phyloP scores from a whole-genome alignment of 2,797 vertebrate species.

The Takifugu rubripes region DNA sequence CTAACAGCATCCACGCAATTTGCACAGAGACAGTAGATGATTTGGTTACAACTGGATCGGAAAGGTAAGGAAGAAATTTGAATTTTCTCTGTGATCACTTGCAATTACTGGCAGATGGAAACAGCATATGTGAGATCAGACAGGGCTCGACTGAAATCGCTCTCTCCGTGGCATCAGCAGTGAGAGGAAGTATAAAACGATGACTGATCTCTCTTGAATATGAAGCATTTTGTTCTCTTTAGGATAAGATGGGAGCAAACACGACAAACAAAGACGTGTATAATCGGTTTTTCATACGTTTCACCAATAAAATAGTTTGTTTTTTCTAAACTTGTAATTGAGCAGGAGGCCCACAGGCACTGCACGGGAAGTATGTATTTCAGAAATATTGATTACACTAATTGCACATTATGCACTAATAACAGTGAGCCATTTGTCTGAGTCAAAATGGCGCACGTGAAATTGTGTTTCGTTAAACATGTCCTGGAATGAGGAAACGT shows the following conservation, averaged over 20 bases:
- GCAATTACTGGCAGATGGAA: constrained; percentile 63
- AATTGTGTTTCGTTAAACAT: constrained; percentile 33
- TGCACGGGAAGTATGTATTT: constrained; percentile 37
- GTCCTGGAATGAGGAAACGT: constrained; percentile 13
- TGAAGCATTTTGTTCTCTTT: constrained; percentile 56
- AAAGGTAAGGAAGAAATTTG: constrained; percentile 24
- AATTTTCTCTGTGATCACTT: constrained; percentile 50
- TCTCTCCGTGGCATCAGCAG: constrained; percentile 49
- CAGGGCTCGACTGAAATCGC: constrained; percentile 57
- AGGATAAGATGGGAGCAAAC: constrained; percentile 43
- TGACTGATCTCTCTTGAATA: constrained; percentile 50
- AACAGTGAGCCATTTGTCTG: constrained; percentile 35
- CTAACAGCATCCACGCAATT: constrained; percentile 35
- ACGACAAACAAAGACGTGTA: constrained; percentile 10
- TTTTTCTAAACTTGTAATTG: constrained; percentile 41
- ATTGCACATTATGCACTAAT: constrained; percentile 55
- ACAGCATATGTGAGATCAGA: constrained; percentile 61
- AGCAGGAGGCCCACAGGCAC: constrained; percentile 14
- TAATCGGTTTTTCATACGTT: constrained; percentile 12
- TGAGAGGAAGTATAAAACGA: constrained; percentile 54
- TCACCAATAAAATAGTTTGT: constrained; percentile 31
- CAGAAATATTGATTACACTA: constrained; percentile 58
- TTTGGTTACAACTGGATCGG: constrained; percentile 48
- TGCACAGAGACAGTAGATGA: constrained; percentile 29
- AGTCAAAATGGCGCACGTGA: constrained; percentile 38